These are phyloP conservation scores for Dasyprocta punctata DNA, from an alignment of 2,113 vertebrate species.

Conservation along the genomic window DNA sequence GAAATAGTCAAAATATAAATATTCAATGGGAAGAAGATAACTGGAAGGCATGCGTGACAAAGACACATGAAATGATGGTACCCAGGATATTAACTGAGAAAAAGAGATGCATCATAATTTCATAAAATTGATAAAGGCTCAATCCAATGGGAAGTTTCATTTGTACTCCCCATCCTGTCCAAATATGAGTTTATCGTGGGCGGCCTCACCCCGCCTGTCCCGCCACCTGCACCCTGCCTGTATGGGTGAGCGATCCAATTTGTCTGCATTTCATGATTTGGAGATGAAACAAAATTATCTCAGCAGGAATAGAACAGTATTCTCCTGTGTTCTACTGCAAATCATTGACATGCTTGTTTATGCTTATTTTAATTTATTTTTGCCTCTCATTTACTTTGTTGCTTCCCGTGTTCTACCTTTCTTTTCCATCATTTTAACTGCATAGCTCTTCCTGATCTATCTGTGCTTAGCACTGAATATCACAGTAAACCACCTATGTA, in stretches of 20 bases:
- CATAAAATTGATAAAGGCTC: neutral
- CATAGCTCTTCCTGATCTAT: neutral
- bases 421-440: neutral
- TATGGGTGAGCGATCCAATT: neutral
- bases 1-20: slow-evolving; percentile 39
- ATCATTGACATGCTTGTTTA: neutral
- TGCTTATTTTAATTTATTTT: neutral
- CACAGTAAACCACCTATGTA: neutral
- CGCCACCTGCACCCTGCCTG: slow-evolving; percentile 42
- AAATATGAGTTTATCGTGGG: neutral
- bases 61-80: neutral
- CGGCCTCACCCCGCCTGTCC: neutral
- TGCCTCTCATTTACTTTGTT: neutral
- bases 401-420: neutral
- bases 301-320: slow-evolving; percentile 4
- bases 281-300: slow-evolving; percentile 49
- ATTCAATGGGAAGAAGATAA: neutral
- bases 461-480: neutral
- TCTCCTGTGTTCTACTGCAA: neutral
- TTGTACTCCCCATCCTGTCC: neutral
- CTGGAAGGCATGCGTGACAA: neutral
- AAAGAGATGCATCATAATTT: neutral
- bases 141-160: neutral
- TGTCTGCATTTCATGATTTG: slow-evolving; percentile 29
- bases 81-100: neutral